Percentiles rank a stretch among this genome's conserved stretches.
phyloP scores from a whole-genome alignment of 2,888 invertebrate genomes.

The Luperina testacea region DNA sequence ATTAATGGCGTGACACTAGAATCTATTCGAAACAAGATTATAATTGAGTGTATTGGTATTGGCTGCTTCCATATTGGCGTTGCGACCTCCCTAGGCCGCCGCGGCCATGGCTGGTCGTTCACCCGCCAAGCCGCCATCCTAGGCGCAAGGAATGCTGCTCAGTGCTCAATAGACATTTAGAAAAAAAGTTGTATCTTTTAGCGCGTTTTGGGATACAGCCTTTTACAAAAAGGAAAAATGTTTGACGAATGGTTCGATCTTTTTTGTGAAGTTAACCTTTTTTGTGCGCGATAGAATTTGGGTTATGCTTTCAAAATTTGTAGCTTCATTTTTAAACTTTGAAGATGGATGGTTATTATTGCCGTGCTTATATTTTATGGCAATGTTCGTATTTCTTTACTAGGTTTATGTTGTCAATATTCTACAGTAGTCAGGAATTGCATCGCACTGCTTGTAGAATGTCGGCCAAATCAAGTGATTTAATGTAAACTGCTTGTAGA shows the following conservation, averaged over 20 bases:
- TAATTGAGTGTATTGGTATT: constrained; percentile 64
- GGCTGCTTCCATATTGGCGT: constrained; percentile 70
- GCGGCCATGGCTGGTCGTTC: constrained; percentile 84
- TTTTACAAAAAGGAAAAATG: constrained; percentile 14
- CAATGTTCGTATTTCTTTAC: not conserved
- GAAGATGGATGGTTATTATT: not conserved
- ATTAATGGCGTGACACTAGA: constrained; percentile 35
- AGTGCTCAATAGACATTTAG: constrained; percentile 48
- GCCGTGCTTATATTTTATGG: not conserved
- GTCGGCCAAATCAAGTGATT: constrained; percentile 17
- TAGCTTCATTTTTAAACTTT: constrained; percentile 9
- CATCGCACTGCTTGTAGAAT: constrained; percentile 5
- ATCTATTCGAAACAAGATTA: constrained; percentile 51
- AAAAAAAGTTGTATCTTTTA: constrained; percentile 55
- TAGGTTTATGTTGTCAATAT: not conserved
- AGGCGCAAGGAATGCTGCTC: constrained; percentile 66
- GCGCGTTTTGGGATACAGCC: constrained; percentile 46
- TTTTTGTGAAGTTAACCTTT: constrained; percentile 22
- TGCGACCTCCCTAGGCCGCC: constrained; percentile 77
- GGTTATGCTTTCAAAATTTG: constrained; percentile 14
- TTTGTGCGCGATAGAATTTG: constrained; percentile 24
- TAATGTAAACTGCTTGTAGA: not conserved
- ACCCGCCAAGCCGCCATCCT: constrained; percentile 78
- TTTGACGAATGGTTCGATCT: constrained; percentile 8
- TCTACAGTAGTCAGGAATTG: constrained; percentile 1